phyloP scores from a whole-genome alignment of 1,140 invertebrate genomes.

The Hestina assimilis region DNA sequence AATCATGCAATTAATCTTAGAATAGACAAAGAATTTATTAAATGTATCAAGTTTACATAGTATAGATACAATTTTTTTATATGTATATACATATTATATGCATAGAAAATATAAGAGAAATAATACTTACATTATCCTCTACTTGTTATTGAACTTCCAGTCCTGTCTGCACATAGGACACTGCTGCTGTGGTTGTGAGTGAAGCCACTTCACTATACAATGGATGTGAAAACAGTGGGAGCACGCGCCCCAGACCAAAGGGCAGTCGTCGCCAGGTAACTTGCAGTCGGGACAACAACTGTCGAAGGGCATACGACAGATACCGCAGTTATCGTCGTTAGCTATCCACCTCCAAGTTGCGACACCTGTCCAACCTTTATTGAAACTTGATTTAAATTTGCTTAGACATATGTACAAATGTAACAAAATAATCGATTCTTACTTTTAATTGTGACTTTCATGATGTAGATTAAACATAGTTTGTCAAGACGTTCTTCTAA shows the following conservation, averaged over 20 bases:
- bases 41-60: too few relatives aligned
- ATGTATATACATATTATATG: too few relatives aligned
- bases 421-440: constrained; percentile 23
- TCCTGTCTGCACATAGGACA: constrained; percentile 99
- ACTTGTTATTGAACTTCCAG: constrained; percentile 96
- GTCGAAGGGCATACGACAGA: constrained; percentile 99
- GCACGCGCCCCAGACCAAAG: constrained; percentile 98
- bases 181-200: constrained; percentile 96
- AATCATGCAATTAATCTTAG: too few relatives aligned
- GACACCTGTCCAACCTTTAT: constrained; percentile 93
- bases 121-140: constrained; percentile 40
- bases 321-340: constrained; percentile 99
- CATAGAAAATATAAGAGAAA: too few relatives aligned
- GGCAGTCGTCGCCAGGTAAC: constrained; percentile 98
- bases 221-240: constrained; percentile 99
- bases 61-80: too few relatives aligned
- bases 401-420: too few relatives aligned
- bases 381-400: not conserved
- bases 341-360: constrained; percentile 99
- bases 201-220: constrained; percentile 99
- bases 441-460: constrained; percentile 74
- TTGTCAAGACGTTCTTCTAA: not conserved
- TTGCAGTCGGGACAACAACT: constrained; percentile 99
- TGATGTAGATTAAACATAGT: constrained; percentile 27
- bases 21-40: too few relatives aligned